phyloP scores from a whole-genome alignment of 2,113 vertebrate species.

The Rhabdornis inornatus region DNA sequence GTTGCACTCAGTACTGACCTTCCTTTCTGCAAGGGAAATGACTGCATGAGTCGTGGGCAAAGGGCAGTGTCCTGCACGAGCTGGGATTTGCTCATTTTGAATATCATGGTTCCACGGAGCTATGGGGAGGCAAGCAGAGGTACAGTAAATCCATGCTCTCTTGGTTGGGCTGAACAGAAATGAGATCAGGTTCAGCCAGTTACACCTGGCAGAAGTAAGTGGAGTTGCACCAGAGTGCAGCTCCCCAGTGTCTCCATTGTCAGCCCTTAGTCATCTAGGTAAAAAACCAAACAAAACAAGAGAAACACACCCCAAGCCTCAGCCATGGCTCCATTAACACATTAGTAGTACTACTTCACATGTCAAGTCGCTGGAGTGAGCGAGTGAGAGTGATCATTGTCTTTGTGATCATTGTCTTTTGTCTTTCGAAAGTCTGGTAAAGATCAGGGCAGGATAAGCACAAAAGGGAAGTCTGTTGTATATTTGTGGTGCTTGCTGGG shows the following conservation, averaged over 20 bases:
- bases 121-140: background rate
- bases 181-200: conserved; percentile 35
- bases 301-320: background rate
- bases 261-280: background rate
- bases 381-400: fast-evolving
- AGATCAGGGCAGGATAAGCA: background rate
- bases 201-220: background rate
- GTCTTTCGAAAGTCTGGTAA: background rate
- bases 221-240: background rate
- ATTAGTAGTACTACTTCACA: background rate
- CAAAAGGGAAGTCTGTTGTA: background rate
- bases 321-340: background rate
- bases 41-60: background rate
- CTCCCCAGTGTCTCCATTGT: background rate
- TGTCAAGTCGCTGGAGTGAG: background rate
- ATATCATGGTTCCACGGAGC: fast-evolving
- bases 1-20: background rate
- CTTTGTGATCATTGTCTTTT: too few relatives aligned
- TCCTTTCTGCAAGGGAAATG: background rate
- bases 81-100: background rate
- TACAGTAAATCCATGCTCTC: background rate
- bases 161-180: background rate
- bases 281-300: background rate
- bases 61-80: background rate
- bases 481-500: background rate